Base-by-base conservation (phyloP, 2,797 vertebrate species). In the Galagoides demidoff region DNA sequence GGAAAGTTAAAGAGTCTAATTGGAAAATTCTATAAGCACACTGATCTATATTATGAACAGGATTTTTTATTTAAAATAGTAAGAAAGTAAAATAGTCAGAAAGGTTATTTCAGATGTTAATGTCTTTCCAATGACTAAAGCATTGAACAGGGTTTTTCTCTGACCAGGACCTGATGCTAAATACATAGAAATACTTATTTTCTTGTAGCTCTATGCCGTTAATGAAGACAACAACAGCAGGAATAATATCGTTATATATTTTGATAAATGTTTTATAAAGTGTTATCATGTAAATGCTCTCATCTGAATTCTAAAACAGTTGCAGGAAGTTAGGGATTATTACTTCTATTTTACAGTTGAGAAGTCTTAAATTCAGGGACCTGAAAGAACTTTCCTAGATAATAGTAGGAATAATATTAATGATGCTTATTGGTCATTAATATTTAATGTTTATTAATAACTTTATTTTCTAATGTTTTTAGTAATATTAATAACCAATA, bases 311-410 rank as follows among this genome's bases (percentile, higher is more conserved):
- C 85, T 16, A 91, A 85, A 93, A 23, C 20, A n/a, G 25, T 86
- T 95, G 84, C 13, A 85, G 23, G 5, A 94, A 39, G 25, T 74
- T 88, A 91, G 29, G 25, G 7, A 55, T 79, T 78, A 73, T 71
- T 71, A 73, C 14, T 77, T 8, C 7, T 22, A 25, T 52, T 88
- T 90, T 71, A 77, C 0, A 59, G 16, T 79, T 89, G 73, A 71
- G 59, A 95, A 97, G 39, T 79, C 39, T 93, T 82, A 94, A 85
- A 85, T 89, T 93, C 34, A 68, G 34, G 7, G 12, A 84, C 19
- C 31, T 43, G 34, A 78, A 92, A 81, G 66, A 43, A 77, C 73
- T 34, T 90, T 85, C 74, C 37, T 95, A 39, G 43, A 81, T 74
- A 43, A 71, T 71, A 76, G 66, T 34, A 63, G 12, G 31, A 77